Conservation (phyloP, 2,797 vertebrate species). For the Ceyx erithaca region DNA sequence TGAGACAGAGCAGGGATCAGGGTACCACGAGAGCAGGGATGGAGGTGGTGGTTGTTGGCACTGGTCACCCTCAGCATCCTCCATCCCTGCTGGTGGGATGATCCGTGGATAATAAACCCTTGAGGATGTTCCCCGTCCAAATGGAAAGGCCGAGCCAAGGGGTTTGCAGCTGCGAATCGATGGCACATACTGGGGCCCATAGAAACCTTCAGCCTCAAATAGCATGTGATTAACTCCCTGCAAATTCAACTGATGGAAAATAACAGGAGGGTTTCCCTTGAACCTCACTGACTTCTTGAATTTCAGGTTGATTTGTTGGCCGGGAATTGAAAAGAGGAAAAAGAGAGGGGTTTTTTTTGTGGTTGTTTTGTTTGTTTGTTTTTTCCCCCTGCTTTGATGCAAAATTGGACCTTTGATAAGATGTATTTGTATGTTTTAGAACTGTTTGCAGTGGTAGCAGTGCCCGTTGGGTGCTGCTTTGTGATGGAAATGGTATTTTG, state of each 20-base stretch:
- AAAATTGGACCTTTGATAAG: background rate
- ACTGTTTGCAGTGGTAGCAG: background rate
- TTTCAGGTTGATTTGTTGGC: background rate
- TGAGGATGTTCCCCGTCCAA: background rate
- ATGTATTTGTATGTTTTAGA: background rate
- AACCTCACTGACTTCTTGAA: background rate
- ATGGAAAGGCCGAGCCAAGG: background rate
- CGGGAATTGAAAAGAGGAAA: background rate
- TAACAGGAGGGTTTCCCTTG: background rate
- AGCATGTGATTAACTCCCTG: background rate
- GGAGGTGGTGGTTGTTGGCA: accelerated
- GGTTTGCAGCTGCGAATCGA: background rate
- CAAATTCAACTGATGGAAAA: background rate
- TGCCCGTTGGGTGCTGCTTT: background rate
- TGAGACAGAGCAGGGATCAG: background rate
- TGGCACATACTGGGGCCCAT: accelerated
- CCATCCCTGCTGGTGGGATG: background rate
- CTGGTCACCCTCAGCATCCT: background rate
- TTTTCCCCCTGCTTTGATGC: background rate
- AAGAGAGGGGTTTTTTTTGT: background rate
- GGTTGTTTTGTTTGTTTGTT: too few species aligned
- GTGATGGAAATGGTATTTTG: background rate
- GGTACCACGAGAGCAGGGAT: accelerated
- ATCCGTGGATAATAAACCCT: background rate
- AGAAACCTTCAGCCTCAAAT: background rate